Percentiles rank a stretch among this genome's conserved stretches.
Evolutionary conservation across 1,140 invertebrate species (phyloP).

Genomic region (Drosophila tristis): DNA sequence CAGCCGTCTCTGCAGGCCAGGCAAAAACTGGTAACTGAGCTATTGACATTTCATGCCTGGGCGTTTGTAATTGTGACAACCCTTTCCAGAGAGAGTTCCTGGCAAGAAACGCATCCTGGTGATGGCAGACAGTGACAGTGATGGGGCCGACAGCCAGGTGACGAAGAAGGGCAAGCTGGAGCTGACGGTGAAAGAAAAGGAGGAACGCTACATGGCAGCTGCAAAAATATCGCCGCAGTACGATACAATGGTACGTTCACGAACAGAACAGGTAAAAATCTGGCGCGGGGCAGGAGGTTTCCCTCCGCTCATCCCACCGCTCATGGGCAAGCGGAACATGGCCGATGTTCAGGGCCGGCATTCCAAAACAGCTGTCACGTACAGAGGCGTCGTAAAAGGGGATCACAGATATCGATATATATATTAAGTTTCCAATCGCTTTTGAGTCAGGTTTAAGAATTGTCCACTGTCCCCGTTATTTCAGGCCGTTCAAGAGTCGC

Average conservation of each 20-base stretch:
- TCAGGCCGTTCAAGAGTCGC: conserved; percentile 78
- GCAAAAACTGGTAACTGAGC: conserved; percentile 65
- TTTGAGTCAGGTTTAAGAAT: background rate
- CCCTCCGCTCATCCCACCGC: conserved; percentile 21
- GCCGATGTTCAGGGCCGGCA: conserved; percentile 59
- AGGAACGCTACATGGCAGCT: conserved; percentile 77
- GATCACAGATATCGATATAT: conserved; percentile 1
- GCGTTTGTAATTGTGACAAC: conserved; percentile 8
- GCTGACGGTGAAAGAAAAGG: conserved; percentile 77
- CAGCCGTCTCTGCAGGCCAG: conserved; percentile 26
- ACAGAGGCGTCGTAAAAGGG: conserved; percentile 40
- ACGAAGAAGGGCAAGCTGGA: conserved; percentile 71
- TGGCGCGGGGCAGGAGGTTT: background rate
- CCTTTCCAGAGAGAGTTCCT: conserved; percentile 68
- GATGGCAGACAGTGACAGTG: conserved; percentile 80
- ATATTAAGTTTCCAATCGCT: background rate
- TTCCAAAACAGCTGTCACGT: conserved; percentile 60
- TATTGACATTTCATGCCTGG: conserved; percentile 20
- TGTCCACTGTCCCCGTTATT: background rate
- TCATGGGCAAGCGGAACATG: conserved; percentile 54
- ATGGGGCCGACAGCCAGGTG: conserved; percentile 61
- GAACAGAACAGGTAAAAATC: background rate
- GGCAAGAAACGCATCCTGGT: conserved; percentile 80
- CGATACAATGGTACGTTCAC: conserved; percentile 77
- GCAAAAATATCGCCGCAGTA: conserved; percentile 76